Conservation (phyloP, 2,113 vertebrate species). For the Lampris megalopsis region DNA sequence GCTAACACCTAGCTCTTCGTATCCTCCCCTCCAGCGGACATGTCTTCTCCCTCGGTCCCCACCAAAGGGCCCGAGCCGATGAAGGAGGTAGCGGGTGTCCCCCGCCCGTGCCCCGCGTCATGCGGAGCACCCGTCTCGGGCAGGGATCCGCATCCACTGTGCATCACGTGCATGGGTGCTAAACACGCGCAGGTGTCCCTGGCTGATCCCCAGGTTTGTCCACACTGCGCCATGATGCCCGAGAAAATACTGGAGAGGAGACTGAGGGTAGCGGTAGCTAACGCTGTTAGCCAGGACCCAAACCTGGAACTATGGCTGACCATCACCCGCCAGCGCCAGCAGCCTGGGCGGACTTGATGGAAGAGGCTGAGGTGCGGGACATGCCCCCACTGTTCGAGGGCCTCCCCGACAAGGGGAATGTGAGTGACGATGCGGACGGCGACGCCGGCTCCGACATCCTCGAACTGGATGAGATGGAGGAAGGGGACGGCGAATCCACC, state of each 20-base stretch:
- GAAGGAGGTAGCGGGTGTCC: too few relatives aligned
- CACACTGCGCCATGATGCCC: neutral
- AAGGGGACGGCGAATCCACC: too few relatives aligned
- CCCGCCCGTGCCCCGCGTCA: neutral
- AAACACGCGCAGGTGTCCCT: neutral
- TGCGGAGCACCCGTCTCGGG: neutral
- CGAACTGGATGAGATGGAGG: too few relatives aligned
- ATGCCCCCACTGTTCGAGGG: too few relatives aligned
- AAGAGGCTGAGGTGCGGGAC: too few relatives aligned
- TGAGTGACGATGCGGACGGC: too few relatives aligned
- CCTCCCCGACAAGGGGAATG: too few relatives aligned
- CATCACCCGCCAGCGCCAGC: too few relatives aligned
- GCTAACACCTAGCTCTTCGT: neutral
- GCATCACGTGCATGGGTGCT: neutral
- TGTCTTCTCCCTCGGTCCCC: neutral
- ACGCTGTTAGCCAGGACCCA: neutral
- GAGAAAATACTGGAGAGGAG: neutral
- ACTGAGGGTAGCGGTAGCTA: neutral
- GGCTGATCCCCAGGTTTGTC: neutral
- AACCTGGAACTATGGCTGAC: too few relatives aligned
- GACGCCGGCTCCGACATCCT: too few relatives aligned
- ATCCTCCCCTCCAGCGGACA: neutral
- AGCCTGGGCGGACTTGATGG: too few relatives aligned
- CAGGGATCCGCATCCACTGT: neutral
- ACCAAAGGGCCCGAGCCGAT: neutral